Base-by-base conservation (phyloP, 2,797 vertebrate genomes). In the Leptoclinus maculatus region DNA sequence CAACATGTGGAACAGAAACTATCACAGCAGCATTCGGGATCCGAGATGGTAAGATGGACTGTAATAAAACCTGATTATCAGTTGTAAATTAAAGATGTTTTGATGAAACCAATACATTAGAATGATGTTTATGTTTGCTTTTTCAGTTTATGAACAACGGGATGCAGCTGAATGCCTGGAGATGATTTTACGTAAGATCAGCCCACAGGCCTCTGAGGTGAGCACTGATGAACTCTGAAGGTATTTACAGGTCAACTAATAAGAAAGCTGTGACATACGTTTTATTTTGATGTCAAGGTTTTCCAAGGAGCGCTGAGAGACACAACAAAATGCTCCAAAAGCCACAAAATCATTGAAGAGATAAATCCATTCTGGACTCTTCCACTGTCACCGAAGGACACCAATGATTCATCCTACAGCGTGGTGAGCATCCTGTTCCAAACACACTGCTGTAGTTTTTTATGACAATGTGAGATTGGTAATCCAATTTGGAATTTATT, bases 341-440 rank as follows among this genome's bases (percentile, higher is more conserved):
- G 2, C 23, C 51, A 53, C 51, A 25, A 0, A 23, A 25, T 53
- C 51, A 53, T 1, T 12, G 23, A 25, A 23, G 51, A 53, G n/a
- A 53, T 5, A 1, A 14, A 53, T 25, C 4, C 1, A 0, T 53
- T 53, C 51, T 53, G 23, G 51, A 25, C n/a, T 25, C 51, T 53
- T 13, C 23, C 51, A 6, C 51, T 53, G 51, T 1, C 51, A 13
- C 51, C 25, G 3, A 25, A 53, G 5, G 23, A 53, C 51, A 6
- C 23, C 2, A 2, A 6, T 7, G 51, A 53, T 2, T 2, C 11
- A 1, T 2, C 23, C n/a, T 25, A 14, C 51, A 25, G 23, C 4
- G 76, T 93, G 89, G 92, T 93, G 68, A 78, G 83, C 34, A 25
- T 3, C 29, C 38, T 23, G 4, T 8, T 23, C 29, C 29, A 32